These are phyloP conservation scores for Drosophila asahinai DNA, from an alignment of 1,140 invertebrate species.

Conservation along the genomic window DNA sequence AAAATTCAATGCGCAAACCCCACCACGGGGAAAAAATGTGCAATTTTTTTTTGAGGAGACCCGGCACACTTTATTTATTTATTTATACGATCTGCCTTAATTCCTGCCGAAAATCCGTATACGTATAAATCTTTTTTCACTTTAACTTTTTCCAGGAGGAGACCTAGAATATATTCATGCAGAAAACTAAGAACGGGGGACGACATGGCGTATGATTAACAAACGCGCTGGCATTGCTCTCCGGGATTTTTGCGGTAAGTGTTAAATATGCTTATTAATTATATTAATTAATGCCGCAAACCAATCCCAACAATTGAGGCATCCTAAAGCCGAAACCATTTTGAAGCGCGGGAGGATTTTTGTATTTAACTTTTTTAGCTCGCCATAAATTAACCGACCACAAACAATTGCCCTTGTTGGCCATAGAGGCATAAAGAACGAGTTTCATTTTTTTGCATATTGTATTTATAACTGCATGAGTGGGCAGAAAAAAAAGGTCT, in stretches of 20 bases:
- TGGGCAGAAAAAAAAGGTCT: constrained; percentile 6
- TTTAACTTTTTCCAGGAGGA: constrained; percentile 26
- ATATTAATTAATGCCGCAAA: constrained; percentile 44
- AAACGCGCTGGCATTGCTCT: constrained; percentile 20
- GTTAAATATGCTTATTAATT: constrained; percentile 45
- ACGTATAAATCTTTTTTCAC: constrained; percentile 17
- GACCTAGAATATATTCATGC: constrained; percentile 1
- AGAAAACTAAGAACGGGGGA: not conserved
- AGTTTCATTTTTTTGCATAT: constrained; percentile 8
- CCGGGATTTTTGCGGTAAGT: constrained; percentile 70
- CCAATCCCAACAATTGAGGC: constrained; percentile 20
- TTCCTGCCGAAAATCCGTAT: constrained; percentile 1
- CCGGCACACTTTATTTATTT: constrained; percentile 26
- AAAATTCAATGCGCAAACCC: constrained; percentile 72
- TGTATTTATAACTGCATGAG: constrained; percentile 24
- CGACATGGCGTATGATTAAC: constrained; percentile 68
- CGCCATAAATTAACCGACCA: constrained; percentile 39
- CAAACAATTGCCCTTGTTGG: constrained; percentile 44
- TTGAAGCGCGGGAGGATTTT: constrained; percentile 7
- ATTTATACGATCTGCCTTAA: constrained; percentile 37
- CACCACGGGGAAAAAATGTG: constrained; percentile 14
- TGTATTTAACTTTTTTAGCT: constrained; percentile 15
- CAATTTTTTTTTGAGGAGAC: not conserved
- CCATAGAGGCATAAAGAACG: constrained; percentile 2
- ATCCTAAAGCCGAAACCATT: constrained; percentile 13